Evolutionary conservation across 2,797 vertebrate genomes (phyloP).

Genomic region (Staurois parvus): DNA sequence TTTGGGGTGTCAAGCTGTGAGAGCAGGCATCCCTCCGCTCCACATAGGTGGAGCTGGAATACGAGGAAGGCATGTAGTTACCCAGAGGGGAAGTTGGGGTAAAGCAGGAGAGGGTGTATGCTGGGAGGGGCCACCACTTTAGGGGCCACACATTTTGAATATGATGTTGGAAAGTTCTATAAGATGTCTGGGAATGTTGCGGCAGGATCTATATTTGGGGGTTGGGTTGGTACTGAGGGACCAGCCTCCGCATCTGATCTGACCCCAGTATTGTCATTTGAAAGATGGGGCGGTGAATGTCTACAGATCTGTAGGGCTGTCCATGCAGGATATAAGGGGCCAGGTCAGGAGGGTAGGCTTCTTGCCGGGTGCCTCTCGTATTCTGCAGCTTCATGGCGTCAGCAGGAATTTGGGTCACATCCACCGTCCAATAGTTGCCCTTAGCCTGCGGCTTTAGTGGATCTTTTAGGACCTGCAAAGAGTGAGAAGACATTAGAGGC

Average conservation of each 20-base stretch:
- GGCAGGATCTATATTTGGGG: conserved; percentile 71
- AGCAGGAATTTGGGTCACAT: conserved; percentile 82
- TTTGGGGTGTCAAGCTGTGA: no score
- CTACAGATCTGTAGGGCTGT: neutral
- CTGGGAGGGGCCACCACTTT: conserved; percentile 88
- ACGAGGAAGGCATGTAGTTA: conserved; percentile 67
- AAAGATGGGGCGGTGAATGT: neutral
- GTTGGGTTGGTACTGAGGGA: neutral
- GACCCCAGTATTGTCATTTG: neutral
- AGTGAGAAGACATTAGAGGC: no score
- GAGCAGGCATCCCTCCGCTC: no score
- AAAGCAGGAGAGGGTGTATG: conserved; percentile 74
- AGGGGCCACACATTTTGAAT: conserved; percentile 86
- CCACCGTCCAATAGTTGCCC: conserved; percentile 92
- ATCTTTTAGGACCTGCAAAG: no score
- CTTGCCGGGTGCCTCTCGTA: conserved; percentile 84
- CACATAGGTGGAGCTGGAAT: conserved; percentile 79
- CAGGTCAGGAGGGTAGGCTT: conserved; percentile 84
- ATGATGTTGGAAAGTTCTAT: conserved; percentile 83
- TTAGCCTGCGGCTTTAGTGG: no score
- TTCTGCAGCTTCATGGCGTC: conserved; percentile 90
- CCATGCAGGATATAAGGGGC: conserved; percentile 83
- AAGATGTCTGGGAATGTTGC: conserved; percentile 74
- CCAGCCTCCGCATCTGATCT: neutral
- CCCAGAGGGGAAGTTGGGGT: conserved; percentile 70